These are phyloP conservation scores for Siphlonurus alternatus DNA, from an alignment of 2,888 invertebrate genomes.

Conservation along the genomic window DNA sequence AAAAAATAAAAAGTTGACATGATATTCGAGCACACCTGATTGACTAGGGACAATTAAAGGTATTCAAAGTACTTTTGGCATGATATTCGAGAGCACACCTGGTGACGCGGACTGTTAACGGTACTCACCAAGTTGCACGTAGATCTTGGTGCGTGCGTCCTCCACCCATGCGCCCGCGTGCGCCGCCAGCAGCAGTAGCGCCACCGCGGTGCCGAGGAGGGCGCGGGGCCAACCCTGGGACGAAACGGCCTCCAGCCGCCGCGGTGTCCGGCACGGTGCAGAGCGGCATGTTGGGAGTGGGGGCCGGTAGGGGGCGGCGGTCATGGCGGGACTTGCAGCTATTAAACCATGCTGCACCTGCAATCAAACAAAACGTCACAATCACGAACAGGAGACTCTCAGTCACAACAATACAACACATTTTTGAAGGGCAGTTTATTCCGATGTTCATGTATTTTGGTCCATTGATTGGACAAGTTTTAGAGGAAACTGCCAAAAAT, in stretches of 20 bases:
- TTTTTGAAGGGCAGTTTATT: too few species aligned
- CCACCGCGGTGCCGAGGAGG: background rate
- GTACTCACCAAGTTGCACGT: constrained; percentile 11
- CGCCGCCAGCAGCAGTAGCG: constrained; percentile 7
- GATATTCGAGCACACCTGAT: too few species aligned
- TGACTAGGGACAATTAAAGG: too few species aligned
- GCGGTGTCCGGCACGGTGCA: background rate
- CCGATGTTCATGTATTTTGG: too few species aligned
- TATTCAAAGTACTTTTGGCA: too few species aligned
- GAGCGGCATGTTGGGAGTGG: background rate
- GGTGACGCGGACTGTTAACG: too few species aligned
- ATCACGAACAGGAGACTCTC: too few species aligned
- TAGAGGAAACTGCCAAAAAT: too few species aligned
- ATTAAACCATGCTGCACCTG: background rate
- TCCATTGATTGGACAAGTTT: too few species aligned
- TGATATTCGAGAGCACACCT: too few species aligned
- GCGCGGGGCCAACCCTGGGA: background rate
- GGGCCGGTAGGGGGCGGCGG: background rate
- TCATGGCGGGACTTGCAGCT: background rate
- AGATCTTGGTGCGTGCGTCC: constrained; percentile 10
- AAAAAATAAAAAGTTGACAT: too few species aligned
- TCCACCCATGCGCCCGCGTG: constrained; percentile 10
- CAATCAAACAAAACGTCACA: background rate
- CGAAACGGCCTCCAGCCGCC: background rate
- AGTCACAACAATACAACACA: too few species aligned